Evolutionary conservation across 2,797 vertebrate species (phyloP).

Genomic region (Platalea minor): DNA sequence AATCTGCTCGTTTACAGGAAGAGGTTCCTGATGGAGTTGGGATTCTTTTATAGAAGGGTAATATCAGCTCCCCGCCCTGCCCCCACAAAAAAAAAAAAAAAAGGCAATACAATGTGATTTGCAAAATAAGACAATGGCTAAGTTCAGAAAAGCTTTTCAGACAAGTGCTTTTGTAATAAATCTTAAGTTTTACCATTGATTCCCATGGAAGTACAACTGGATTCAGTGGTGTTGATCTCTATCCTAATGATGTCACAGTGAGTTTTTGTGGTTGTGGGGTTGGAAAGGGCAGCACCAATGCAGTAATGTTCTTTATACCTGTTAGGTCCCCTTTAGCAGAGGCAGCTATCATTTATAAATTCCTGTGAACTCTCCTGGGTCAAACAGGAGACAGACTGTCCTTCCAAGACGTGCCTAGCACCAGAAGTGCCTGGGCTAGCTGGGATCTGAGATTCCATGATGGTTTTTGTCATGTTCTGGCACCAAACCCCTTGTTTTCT

Average conservation of each 20-base stretch:
- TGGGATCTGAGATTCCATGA: neutral
- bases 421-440: neutral
- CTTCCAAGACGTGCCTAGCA: constrained; percentile 10
- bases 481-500: neutral
- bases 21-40: neutral
- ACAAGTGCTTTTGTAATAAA: neutral
- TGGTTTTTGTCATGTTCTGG: neutral
- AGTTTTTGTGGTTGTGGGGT: neutral
- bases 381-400: constrained; percentile 14
- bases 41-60: neutral
- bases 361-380: neutral
- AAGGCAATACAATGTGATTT: neutral
- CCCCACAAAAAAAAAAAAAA: neutral
- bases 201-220: neutral
- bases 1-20: neutral
- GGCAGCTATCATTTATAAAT: neutral
- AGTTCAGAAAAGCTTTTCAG: neutral
- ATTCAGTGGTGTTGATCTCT: neutral
- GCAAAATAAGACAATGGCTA: neutral
- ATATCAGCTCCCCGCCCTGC: rapidly evolving
- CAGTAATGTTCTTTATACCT: neutral
- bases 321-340: neutral
- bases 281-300: neutral
- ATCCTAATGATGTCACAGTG: neutral
- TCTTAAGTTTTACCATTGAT: neutral